Conservation (phyloP, 2,113 vertebrate genomes). For the Phrynosoma blainvillii region DNA sequence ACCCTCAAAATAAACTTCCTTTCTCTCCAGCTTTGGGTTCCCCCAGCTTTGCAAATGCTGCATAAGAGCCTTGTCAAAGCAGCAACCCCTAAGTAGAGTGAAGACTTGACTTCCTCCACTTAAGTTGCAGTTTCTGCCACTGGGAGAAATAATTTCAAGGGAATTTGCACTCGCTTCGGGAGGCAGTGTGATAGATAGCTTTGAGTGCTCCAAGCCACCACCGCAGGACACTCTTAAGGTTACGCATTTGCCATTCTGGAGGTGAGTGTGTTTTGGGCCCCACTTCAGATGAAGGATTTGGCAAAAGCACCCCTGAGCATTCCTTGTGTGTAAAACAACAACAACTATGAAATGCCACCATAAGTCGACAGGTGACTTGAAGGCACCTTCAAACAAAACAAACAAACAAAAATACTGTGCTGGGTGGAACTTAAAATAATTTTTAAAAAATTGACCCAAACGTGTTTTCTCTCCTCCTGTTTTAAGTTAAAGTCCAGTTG, state of each 20-base stretch:
- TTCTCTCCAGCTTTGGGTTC: not conserved
- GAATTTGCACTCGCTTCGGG: constrained; percentile 25
- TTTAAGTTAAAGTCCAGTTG: no score
- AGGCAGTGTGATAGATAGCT: constrained; percentile 28
- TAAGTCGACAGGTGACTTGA: not conserved
- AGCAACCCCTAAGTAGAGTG: constrained; percentile 25
- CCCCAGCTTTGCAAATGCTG: not conserved
- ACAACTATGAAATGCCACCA: no score
- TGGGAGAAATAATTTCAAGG: not conserved
- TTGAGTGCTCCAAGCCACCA: constrained; percentile 18
- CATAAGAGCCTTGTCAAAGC: not conserved
- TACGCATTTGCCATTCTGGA: not conserved
- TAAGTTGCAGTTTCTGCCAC: not conserved
- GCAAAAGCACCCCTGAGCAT: no score
- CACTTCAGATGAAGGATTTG: no score
- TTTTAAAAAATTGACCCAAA: no score
- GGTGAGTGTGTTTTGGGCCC: constrained; percentile 6
- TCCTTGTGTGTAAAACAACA: no score
- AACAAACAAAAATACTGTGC: constrained; percentile 9
- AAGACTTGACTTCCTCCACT: not conserved
- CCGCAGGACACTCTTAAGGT: not conserved
- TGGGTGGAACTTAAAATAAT: not conserved
- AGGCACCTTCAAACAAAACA: not conserved
- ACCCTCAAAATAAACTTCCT: not conserved
- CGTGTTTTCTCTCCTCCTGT: no score